phyloP scores from a whole-genome alignment of 2,888 invertebrate species.

The Habroteleia sp. region DNA sequence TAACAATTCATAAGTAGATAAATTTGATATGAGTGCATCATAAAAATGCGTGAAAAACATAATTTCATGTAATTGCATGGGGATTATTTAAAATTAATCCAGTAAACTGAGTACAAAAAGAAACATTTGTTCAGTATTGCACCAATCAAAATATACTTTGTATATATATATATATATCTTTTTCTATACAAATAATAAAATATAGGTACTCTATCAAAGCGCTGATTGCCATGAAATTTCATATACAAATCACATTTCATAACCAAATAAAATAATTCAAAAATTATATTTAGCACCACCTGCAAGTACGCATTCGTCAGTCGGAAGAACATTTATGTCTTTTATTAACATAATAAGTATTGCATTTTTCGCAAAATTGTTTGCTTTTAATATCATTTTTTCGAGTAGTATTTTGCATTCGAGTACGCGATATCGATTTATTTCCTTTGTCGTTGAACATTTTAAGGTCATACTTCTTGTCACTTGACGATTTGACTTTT shows the following conservation, averaged over 20 bases:
- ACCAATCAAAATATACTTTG: too few relatives aligned
- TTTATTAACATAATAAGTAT: constrained; percentile 68
- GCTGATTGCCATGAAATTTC: constrained; percentile 12
- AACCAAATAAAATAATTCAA: neutral
- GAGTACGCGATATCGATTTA: constrained; percentile 27
- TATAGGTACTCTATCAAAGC: constrained; percentile 17
- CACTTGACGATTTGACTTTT: constrained; percentile 60
- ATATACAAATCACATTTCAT: neutral
- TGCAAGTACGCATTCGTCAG: constrained; percentile 58
- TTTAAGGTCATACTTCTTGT: constrained; percentile 6
- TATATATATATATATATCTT: too few relatives aligned
- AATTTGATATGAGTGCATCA: too few relatives aligned
- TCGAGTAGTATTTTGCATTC: constrained; percentile 3
- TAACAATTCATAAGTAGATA: too few relatives aligned
- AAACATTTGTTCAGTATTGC: too few relatives aligned
- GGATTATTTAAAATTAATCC: too few relatives aligned
- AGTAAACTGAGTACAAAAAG: too few relatives aligned
- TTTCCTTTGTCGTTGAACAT: constrained; percentile 28
- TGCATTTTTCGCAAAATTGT: constrained; percentile 71
- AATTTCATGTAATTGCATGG: too few relatives aligned
- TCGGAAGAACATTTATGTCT: constrained; percentile 71
- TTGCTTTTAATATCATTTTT: constrained; percentile 64
- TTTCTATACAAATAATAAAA: constrained; percentile 44
- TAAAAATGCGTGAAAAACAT: too few relatives aligned
- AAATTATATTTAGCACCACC: constrained; percentile 31